A percentile compares a stretch with the other conserved stretches of the same genome.
Conservation (phyloP, 2,888 invertebrate genomes). For the Phyllotreta striolata region DNA sequence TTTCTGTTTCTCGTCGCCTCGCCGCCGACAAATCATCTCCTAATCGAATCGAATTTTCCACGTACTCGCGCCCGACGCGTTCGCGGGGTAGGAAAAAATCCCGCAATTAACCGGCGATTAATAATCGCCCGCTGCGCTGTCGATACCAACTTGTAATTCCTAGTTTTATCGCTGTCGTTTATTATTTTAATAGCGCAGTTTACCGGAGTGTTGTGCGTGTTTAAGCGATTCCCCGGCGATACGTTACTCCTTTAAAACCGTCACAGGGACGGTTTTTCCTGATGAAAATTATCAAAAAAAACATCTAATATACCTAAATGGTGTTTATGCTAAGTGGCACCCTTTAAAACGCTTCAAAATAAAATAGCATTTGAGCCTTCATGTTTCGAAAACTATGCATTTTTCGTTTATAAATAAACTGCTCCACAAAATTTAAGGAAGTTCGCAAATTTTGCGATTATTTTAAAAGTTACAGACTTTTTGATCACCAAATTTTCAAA, state of each 20-base stretch:
- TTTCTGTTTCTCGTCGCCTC: constrained; percentile 51
- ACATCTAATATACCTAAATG: too few relatives aligned
- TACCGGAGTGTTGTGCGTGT: constrained; percentile 54
- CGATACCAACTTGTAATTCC: constrained; percentile 58
- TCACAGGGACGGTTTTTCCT: constrained; percentile 11
- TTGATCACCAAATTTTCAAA: too few relatives aligned
- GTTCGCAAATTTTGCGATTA: too few relatives aligned
- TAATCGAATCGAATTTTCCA: constrained; percentile 48
- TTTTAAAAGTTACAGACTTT: too few relatives aligned
- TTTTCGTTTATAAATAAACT: too few relatives aligned
- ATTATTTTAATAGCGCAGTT: constrained; percentile 59
- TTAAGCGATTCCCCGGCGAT: constrained; percentile 45
- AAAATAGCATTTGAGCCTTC: too few relatives aligned
- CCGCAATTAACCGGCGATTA: constrained; percentile 58
- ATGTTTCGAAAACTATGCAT: too few relatives aligned
- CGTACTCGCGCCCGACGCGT: background rate
- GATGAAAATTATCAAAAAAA: constrained; percentile 3
- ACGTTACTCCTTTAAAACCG: constrained; percentile 37
- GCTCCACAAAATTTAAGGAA: too few relatives aligned
- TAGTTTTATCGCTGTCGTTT: constrained; percentile 58
- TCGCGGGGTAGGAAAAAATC: constrained; percentile 48
- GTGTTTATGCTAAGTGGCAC: too few relatives aligned
- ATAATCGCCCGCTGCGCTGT: constrained; percentile 57
- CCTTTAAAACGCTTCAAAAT: too few relatives aligned
- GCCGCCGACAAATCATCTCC: constrained; percentile 41